These are phyloP conservation scores for Cygnus atratus DNA, from an alignment of 2,113 vertebrate species.

Conservation along the genomic window DNA sequence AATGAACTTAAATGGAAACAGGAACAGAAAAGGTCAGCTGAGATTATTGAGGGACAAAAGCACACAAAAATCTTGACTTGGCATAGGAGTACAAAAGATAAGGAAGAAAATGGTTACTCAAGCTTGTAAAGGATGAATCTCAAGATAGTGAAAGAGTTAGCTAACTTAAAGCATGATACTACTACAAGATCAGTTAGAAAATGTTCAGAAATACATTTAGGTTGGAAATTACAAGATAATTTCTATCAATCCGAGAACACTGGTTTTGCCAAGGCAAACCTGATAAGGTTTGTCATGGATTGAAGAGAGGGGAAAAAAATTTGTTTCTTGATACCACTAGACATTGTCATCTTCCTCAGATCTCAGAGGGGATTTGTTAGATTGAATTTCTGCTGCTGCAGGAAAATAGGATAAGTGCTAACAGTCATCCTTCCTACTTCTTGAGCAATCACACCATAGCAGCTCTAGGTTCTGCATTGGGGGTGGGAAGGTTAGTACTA, in stretches of 20 bases:
- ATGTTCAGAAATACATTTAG: not conserved
- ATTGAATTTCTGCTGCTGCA: not conserved
- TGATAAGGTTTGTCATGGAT: not conserved
- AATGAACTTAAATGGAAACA: not conserved
- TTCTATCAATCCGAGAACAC: not conserved
- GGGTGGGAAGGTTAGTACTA: not conserved
- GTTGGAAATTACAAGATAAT: not conserved
- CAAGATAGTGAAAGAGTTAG: not conserved
- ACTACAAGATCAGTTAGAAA: not conserved
- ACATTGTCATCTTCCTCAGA: not conserved
- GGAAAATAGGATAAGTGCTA: not conserved
- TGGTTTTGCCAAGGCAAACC: not conserved
- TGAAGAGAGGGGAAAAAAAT: not conserved
- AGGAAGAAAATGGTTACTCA: not conserved
- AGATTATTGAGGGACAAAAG: rapidly evolving
- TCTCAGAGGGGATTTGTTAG: not conserved
- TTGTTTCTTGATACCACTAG: not conserved
- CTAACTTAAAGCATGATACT: not conserved
- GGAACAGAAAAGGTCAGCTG: not conserved
- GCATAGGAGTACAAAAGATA: not conserved
- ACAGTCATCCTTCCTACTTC: not conserved
- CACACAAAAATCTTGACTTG: not conserved
- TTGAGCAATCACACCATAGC: not conserved
- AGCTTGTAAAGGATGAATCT: not conserved
- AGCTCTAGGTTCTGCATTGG: not conserved